Evolutionary conservation across 2,113 vertebrate species (phyloP).

Genomic region (Crocuta crocuta): DNA sequence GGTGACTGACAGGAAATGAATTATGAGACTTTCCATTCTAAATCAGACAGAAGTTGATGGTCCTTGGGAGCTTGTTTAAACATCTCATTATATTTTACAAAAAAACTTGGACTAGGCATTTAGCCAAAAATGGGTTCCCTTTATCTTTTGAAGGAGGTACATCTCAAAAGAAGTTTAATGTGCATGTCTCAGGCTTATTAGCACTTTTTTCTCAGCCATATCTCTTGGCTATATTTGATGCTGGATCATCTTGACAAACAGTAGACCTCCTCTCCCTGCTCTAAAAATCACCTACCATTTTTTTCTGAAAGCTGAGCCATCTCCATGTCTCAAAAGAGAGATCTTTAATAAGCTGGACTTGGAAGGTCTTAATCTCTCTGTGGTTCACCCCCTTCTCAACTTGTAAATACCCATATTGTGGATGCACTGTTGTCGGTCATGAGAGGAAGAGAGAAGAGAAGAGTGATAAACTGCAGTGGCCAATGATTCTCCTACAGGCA

Average conservation of each 20-base stretch:
- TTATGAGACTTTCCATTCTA: background rate
- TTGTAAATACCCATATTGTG: background rate
- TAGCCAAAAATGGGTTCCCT: constrained; percentile 7
- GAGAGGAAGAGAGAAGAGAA: background rate
- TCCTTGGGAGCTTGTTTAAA: background rate
- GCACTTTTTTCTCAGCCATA: background rate
- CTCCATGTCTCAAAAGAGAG: background rate
- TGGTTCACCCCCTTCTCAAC: background rate
- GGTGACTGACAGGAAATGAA: background rate
- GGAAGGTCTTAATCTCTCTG: background rate
- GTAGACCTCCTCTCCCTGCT: background rate
- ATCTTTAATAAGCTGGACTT: background rate
- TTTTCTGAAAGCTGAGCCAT: background rate
- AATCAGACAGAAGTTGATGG: background rate
- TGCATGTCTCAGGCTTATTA: background rate
- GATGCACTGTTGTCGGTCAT: background rate
- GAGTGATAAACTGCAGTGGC: background rate
- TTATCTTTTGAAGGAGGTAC: background rate
- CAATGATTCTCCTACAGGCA: background rate
- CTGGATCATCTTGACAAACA: background rate
- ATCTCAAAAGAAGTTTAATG: background rate
- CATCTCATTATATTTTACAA: background rate
- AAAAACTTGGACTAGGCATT: constrained; percentile 13
- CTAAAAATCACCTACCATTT: too few relatives aligned
- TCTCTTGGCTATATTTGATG: background rate